Percentiles rank a stretch among this genome's conserved stretches.
Evolutionary conservation across 1,140 invertebrate genomes (phyloP).

Genomic region (Odontomachus brunneus): DNA sequence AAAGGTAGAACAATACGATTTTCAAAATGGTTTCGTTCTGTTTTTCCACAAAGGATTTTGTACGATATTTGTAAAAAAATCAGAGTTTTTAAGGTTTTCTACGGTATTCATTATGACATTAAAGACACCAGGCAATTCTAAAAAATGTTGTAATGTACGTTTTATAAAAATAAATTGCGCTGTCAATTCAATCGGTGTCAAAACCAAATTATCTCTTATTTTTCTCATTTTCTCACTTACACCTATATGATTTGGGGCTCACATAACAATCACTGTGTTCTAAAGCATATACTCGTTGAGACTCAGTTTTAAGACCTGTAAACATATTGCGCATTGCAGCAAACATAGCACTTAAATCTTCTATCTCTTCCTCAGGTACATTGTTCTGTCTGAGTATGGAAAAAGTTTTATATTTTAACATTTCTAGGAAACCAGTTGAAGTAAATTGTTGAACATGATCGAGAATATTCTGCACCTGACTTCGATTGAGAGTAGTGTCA

Average conservation of each 20-base stretch:
- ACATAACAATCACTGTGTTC: conserved; percentile 9
- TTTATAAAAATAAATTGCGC: conserved; percentile 19
- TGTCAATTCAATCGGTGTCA: conserved; percentile 11
- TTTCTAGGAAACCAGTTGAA: neutral
- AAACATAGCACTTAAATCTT: conserved; percentile 3
- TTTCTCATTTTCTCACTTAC: conserved; percentile 20
- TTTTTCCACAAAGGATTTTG: conserved; percentile 20
- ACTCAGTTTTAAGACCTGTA: conserved; percentile 6
- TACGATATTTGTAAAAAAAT: conserved; percentile 35
- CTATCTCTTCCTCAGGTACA: neutral
- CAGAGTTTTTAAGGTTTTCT: too few species aligned
- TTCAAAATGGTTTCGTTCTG: neutral
- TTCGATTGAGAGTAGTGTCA: neutral
- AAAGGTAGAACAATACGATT: neutral
- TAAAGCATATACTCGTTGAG: conserved; percentile 11
- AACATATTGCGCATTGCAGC: neutral
- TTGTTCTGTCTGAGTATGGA: neutral
- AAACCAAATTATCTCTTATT: neutral
- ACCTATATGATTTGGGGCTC: conserved; percentile 3
- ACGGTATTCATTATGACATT: neutral
- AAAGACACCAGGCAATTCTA: conserved; percentile 20
- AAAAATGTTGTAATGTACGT: neutral
- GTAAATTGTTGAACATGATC: neutral
- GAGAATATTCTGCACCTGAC: neutral
- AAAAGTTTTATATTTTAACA: neutral